These are phyloP conservation scores for Holcopasites calliopsidis DNA, from an alignment of 1,140 invertebrate genomes.

Conservation along the genomic window DNA sequence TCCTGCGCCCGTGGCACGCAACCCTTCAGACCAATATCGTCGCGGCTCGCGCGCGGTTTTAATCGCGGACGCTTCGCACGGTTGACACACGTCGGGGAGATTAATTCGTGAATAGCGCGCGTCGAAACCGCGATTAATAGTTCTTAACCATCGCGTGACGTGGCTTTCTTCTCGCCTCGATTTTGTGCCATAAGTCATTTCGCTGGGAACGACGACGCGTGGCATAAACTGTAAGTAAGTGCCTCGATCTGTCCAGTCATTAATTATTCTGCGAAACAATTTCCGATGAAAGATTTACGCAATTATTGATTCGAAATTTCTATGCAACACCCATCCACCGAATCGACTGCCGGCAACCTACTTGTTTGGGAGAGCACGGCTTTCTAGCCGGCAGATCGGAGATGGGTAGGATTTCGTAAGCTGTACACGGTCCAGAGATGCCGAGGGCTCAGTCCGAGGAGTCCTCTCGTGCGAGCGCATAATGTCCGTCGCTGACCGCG, in stretches of 20 bases:
- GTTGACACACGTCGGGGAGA: slow-evolving; percentile 45
- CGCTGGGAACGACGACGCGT: background rate
- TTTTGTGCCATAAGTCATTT: background rate
- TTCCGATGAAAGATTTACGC: no score
- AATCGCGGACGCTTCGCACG: slow-evolving; percentile 4
- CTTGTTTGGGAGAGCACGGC: background rate
- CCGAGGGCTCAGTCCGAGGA: no score
- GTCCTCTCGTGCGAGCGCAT: slow-evolving; percentile 31
- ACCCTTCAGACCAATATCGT: background rate
- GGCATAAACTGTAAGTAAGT: background rate
- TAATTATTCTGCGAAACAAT: no score
- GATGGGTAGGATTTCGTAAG: background rate
- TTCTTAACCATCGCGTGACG: slow-evolving; percentile 6
- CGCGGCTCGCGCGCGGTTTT: background rate
- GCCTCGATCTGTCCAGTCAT: background rate
- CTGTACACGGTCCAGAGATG: background rate
- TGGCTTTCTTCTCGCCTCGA: background rate
- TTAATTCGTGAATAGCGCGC: slow-evolving; percentile 34
- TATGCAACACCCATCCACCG: no score
- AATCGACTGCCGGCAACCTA: background rate
- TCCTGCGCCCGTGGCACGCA: background rate
- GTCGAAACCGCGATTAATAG: slow-evolving; percentile 18
- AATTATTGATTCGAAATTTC: no score
- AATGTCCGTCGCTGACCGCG: slow-evolving; percentile 59
- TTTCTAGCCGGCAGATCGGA: background rate